Conservation (phyloP, 2,797 vertebrate genomes). For the Mormyrops boulengeri region DNA sequence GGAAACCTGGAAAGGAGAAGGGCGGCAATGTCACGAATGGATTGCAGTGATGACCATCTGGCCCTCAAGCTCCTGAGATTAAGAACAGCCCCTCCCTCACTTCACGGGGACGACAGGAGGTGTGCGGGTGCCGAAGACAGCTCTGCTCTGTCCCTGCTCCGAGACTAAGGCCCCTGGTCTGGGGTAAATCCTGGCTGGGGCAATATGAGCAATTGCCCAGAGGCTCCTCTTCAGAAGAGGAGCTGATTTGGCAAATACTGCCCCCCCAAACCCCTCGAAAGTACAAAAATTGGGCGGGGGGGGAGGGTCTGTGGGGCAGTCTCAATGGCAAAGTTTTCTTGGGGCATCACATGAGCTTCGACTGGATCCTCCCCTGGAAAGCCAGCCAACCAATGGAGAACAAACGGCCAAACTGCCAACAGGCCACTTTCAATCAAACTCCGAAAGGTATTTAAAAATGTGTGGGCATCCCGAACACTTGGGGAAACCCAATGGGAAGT, state of each 20-base stretch:
- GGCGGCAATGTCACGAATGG: background rate
- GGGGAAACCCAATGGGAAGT: background rate
- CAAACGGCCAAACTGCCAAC: constrained; percentile 25
- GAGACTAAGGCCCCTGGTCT: background rate
- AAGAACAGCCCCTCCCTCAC: background rate
- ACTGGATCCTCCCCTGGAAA: constrained; percentile 4
- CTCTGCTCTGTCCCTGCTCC: background rate
- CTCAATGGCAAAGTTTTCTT: background rate
- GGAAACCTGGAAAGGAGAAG: background rate
- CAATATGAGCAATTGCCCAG: background rate
- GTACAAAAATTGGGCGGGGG: background rate
- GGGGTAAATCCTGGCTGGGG: background rate
- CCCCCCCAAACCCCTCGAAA: background rate
- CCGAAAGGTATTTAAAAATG: constrained; percentile 14
- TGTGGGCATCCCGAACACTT: background rate
- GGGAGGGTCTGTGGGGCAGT: background rate
- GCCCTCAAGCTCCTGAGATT: background rate
- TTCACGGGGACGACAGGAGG: background rate
- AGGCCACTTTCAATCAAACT: constrained; percentile 17
- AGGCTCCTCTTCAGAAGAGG: background rate
- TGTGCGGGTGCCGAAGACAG: background rate
- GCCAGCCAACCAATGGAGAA: background rate
- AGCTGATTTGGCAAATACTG: background rate
- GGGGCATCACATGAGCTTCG: background rate
- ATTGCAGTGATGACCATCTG: background rate